Evolutionary conservation across 2,888 invertebrate species (phyloP).

Genomic region (Melieria omissa): DNA sequence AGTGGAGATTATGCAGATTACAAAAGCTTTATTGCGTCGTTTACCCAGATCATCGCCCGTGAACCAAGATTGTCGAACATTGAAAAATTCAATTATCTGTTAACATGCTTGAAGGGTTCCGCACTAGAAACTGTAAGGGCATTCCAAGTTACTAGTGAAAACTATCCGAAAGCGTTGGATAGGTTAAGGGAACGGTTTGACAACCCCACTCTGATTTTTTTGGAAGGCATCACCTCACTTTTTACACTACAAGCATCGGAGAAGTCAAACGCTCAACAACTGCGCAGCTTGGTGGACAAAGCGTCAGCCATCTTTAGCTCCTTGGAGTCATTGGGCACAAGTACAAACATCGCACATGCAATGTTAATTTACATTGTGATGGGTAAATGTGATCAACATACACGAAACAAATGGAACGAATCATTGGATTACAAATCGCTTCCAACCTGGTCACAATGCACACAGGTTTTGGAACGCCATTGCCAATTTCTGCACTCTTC

Average conservation of each 20-base stretch:
- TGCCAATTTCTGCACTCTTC: constrained; percentile 18
- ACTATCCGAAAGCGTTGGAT: neutral
- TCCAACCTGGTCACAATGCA: constrained; percentile 7
- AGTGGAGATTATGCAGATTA: constrained; percentile 35
- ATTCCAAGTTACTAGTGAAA: constrained; percentile 3
- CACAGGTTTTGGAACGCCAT: constrained; percentile 15
- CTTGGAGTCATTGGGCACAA: constrained; percentile 16
- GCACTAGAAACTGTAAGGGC: neutral
- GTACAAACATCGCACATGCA: constrained; percentile 11
- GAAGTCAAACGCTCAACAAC: neutral
- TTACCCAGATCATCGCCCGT: constrained; percentile 30
- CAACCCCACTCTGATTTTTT: constrained; percentile 8
- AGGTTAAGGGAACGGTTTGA: neutral
- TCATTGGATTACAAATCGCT: constrained; percentile 11
- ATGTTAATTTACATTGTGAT: constrained; percentile 22
- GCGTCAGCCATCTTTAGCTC: constrained; percentile 18
- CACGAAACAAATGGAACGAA: constrained; percentile 17
- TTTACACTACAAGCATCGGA: neutral
- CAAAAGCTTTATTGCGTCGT: constrained; percentile 35
- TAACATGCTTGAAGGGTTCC: constrained; percentile 6
- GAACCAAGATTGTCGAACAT: constrained; percentile 29
- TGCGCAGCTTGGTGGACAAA: constrained; percentile 11
- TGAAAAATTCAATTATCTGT: constrained; percentile 35
- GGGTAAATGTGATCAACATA: constrained; percentile 12
- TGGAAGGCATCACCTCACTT: neutral